Conservation (phyloP, 2,113 vertebrate genomes). For the Dasypus novemcinctus region DNA sequence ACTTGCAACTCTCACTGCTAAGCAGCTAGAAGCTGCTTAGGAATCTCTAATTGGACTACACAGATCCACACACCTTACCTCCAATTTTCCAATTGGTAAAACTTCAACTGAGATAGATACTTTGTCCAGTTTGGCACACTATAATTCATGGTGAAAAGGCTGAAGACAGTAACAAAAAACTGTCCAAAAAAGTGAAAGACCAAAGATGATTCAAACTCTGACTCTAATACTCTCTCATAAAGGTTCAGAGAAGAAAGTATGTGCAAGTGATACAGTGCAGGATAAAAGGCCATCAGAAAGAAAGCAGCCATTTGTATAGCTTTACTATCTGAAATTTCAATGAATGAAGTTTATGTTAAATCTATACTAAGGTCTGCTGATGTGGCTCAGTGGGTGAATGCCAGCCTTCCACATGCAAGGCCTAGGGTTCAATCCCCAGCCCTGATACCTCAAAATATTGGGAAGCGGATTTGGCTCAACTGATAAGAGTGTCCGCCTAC, state of each 20-base stretch:
- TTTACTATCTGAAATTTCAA: slow-evolving; percentile 34
- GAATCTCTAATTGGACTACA: not conserved
- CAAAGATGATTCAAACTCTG: slow-evolving; percentile 32
- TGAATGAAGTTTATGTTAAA: slow-evolving; percentile 28
- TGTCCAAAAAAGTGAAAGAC: not conserved
- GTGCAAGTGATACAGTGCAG: not conserved
- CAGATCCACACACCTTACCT: slow-evolving; percentile 39
- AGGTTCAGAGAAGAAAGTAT: not conserved
- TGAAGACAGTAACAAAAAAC: not conserved
- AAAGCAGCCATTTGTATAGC: not conserved
- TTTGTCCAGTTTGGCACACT: not conserved
- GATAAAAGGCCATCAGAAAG: slow-evolving; percentile 51
- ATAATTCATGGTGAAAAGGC: not conserved
- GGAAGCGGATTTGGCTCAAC: too few relatives aligned
- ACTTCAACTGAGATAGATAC: slow-evolving; percentile 46
- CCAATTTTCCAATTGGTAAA: slow-evolving; percentile 33
- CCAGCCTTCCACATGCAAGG: too few relatives aligned
- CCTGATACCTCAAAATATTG: too few relatives aligned
- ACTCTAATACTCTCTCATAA: too few relatives aligned
- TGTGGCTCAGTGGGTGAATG: too few relatives aligned
- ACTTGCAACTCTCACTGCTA: not conserved
- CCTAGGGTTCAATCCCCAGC: too few relatives aligned
- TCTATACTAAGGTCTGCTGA: not conserved
- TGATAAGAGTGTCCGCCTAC: too few relatives aligned
- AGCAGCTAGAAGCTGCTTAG: not conserved